These are phyloP conservation scores for Dicyrtoma fusca DNA, from an alignment of 2,888 invertebrate species.

Conservation along the genomic window DNA sequence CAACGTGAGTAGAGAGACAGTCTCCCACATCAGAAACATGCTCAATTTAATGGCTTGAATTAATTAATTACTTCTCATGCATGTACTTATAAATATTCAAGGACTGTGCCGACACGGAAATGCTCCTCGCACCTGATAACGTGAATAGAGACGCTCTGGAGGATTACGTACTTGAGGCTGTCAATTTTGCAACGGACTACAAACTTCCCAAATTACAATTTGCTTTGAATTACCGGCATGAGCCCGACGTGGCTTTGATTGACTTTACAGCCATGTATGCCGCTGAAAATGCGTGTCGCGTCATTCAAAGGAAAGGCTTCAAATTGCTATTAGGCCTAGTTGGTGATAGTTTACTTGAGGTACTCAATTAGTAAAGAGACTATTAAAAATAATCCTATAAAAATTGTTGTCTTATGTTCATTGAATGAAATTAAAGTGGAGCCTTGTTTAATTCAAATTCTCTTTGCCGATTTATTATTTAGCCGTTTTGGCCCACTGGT, in stretches of 20 bases:
- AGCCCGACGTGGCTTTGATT: conserved; percentile 65
- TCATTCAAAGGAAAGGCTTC: conserved; percentile 61
- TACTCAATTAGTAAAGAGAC: no score
- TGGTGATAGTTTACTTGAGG: conserved; percentile 65
- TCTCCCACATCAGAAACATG: background rate
- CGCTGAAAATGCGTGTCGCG: conserved; percentile 62
- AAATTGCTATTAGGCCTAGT: conserved; percentile 62
- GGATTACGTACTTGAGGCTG: conserved; percentile 63
- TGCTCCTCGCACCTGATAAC: conserved; percentile 62
- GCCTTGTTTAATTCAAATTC: no score
- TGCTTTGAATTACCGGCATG: conserved; percentile 63
- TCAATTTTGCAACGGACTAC: conserved; percentile 61
- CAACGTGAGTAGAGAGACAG: conserved; percentile 57
- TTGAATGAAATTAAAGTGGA: no score
- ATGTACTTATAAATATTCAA: conserved; percentile 49
- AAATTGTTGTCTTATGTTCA: background rate
- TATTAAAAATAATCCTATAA: background rate
- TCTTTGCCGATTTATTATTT: no score
- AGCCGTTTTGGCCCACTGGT: conserved; percentile 65
- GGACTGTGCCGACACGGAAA: conserved; percentile 62
- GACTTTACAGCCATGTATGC: conserved; percentile 66
- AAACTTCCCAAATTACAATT: conserved; percentile 60
- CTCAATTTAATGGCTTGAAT: background rate
- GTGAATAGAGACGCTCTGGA: conserved; percentile 62
- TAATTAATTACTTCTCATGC: background rate